Base-by-base conservation (phyloP, 2,113 vertebrate genomes). In the Sprattus sprattus region DNA sequence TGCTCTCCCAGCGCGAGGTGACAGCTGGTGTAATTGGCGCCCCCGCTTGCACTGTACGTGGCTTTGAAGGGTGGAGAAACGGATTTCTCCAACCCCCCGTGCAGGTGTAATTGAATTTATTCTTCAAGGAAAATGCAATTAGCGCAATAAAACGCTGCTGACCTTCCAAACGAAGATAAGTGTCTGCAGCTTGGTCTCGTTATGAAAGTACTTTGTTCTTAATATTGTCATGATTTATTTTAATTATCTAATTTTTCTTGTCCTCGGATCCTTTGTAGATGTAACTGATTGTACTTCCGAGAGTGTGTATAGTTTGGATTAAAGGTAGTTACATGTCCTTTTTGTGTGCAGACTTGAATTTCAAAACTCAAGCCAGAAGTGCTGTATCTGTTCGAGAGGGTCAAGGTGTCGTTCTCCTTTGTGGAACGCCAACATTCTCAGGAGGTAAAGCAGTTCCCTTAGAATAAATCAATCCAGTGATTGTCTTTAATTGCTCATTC, bases 381-480 rank as follows among this genome's bases (percentile, higher is more conserved):
- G 93, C 96, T 0, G 97, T 99, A 89, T 99, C 97, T 0, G 97
- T 99, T 80, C 96, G 97, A 9, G 97, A 98, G 89, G 98, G 98
- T 60, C 98, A 99, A 92, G 98, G 98, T 1, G 97, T 99, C 0
- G 97, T 99, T 90, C 92, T 99, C 83, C 96, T 99, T n/a, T 99
- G 98, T 0, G 97, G 97, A n/a, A 96, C 96, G 4, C 93, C 97
- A 0, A 95, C 96, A 13, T 96, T 96, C 87, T 94, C 96, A 0
- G 97, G 96, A 95, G 98, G 98, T 99, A 93, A 96, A 92, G 87
- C 64, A 67, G 2, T 54, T 64, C 57, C 6, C n/a, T 64, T 64
- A n/a, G 20, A 25, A 0, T 25, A 9, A 64, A 64, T 9, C 22
- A 64, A 64, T 7, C 20, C 2, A n/a, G 57, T n/a, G 39, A 39